These are phyloP conservation scores for Microctonus aethiopoides DNA, from an alignment of 2,888 invertebrate genomes.

Conservation along the genomic window DNA sequence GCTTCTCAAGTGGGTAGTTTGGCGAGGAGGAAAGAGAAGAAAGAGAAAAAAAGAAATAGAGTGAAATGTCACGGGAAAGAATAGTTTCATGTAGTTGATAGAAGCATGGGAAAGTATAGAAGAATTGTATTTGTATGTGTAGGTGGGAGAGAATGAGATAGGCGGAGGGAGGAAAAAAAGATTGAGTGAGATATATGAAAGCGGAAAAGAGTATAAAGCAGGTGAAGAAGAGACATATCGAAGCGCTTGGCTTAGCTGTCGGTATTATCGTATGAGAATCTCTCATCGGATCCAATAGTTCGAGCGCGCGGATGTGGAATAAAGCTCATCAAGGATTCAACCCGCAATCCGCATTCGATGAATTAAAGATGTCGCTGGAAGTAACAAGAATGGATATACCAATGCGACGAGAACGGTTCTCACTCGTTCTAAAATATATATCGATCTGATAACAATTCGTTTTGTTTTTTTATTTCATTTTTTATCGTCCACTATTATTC, in stretches of 20 bases:
- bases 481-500: no score
- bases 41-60: background rate
- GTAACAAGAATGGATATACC: constrained; percentile 64
- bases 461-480: background rate
- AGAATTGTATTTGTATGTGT: background rate
- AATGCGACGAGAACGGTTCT: constrained; percentile 32
- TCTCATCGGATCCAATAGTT: constrained; percentile 64
- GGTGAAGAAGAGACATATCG: constrained; percentile 33
- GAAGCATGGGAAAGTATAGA: background rate
- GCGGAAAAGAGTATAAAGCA: background rate
- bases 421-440: background rate
- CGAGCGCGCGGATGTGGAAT: constrained; percentile 64
- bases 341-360: constrained; percentile 66
- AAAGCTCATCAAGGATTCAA: constrained; percentile 66
- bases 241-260: constrained; percentile 45
- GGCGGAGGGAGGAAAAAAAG: constrained; percentile 23
- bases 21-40: constrained; percentile 31
- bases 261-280: constrained; percentile 64
- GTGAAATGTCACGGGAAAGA: background rate
- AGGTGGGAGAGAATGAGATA: constrained; percentile 19
- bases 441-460: background rate
- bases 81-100: background rate
- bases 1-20: constrained; percentile 49
- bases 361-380: constrained; percentile 66
- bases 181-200: constrained; percentile 15